These are phyloP conservation scores for Keiferia lycopersicella DNA, from an alignment of 2,888 invertebrate species.

Conservation along the genomic window DNA sequence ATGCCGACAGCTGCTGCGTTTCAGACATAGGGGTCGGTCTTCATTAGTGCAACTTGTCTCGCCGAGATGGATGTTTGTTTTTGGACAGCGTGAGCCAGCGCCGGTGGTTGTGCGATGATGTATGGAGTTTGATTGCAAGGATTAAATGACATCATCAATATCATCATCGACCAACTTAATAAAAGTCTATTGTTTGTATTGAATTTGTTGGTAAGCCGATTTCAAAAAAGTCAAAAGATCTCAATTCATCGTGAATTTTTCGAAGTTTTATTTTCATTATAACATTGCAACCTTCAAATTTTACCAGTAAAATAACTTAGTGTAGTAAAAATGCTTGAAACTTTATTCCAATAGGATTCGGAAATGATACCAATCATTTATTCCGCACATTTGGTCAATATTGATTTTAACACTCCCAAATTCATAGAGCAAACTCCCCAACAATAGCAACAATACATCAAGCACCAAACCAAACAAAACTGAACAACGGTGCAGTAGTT, in stretches of 20 bases:
- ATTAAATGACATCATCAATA: slow-evolving; percentile 33
- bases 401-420: slow-evolving; percentile 31
- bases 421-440: slow-evolving; percentile 43
- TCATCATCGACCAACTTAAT: no score
- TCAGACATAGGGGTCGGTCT: slow-evolving; percentile 75
- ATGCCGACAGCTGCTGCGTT: slow-evolving; percentile 78
- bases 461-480: slow-evolving; percentile 55
- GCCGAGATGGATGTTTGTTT: slow-evolving; percentile 79
- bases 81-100: slow-evolving; percentile 66
- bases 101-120: slow-evolving; percentile 75
- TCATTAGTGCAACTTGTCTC: slow-evolving; percentile 80
- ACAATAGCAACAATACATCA: slow-evolving; percentile 44
- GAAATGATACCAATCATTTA: slow-evolving; percentile 21
- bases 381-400: slow-evolving; percentile 28
- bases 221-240: no score
- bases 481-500: slow-evolving; percentile 58
- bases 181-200: no score
- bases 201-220: no score
- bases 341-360: neutral
- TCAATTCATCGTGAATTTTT: no score
- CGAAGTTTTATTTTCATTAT: neutral
- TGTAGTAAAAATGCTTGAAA: no score
- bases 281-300: no score
- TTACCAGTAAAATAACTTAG: no score
- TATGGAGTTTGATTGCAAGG: slow-evolving; percentile 52